Percentiles rank a stretch among this genome's conserved stretches.
phyloP scores from a whole-genome alignment of 2,888 invertebrate genomes.

The Thelaira solivaga region DNA sequence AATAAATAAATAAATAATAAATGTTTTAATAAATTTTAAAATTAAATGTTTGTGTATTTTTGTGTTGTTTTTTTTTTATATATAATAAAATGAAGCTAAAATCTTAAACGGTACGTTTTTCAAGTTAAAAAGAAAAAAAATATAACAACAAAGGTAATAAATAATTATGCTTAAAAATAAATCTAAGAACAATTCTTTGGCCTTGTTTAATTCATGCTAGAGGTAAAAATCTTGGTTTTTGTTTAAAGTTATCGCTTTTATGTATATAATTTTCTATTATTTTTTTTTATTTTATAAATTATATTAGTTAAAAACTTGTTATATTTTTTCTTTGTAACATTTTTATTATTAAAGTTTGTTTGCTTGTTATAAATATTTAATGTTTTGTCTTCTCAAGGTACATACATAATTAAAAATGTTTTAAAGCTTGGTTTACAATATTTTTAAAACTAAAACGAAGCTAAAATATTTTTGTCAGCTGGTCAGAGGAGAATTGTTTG shows the following conservation, averaged over 20 bases:
- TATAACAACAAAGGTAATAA: background rate
- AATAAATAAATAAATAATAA: no score
- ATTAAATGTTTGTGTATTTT: background rate
- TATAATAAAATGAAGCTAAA: slow-evolving; percentile 37
- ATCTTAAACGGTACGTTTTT: background rate
- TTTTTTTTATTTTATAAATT: background rate
- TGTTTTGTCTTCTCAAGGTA: slow-evolving; percentile 46
- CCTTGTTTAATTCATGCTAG: slow-evolving; percentile 49
- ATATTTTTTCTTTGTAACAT: slow-evolving; percentile 11
- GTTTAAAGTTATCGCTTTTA: slow-evolving; percentile 15
- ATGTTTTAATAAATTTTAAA: slow-evolving; percentile 23
- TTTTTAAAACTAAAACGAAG: slow-evolving; percentile 50
- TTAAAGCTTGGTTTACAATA: slow-evolving; percentile 59
- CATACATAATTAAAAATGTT: slow-evolving; percentile 54
- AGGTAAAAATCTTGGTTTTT: slow-evolving; percentile 52
- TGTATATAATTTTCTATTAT: background rate
- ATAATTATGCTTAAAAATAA: slow-evolving; percentile 40
- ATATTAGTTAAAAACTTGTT: slow-evolving; percentile 40
- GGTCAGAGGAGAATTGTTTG: background rate
- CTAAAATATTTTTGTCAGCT: slow-evolving; percentile 15
- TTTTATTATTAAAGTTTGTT: slow-evolving; percentile 24
- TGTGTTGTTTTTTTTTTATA: background rate
- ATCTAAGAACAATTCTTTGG: slow-evolving; percentile 55
- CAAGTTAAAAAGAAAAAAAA: slow-evolving; percentile 12
- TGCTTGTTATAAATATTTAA: slow-evolving; percentile 7